Base-by-base conservation (phyloP, 1,140 invertebrate species). In the Oreohelix idahoensis region DNA sequence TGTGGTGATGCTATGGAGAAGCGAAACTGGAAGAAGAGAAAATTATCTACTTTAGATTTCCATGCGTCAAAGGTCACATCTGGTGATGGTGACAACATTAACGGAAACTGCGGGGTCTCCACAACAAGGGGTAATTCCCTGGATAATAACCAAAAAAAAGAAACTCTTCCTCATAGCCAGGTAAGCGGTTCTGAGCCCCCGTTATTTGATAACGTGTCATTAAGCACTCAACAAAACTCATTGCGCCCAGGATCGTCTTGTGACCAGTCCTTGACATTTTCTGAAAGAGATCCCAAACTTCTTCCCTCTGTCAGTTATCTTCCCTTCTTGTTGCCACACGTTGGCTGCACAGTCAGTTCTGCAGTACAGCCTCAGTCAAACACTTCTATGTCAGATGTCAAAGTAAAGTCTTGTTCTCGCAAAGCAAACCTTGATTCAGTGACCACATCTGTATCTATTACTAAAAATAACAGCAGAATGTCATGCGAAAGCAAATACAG, bases 21-120 rank as follows among this genome's bases (percentile, higher is more conserved):
- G 35, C 69, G 80, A 8, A 82, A 82, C 51, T 82, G 80, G 80
- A 82, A 82, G 45, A 82, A 82, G 32, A 51, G 80, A n/a, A 82
- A 82, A 75, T 63, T 82, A 8, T 82, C 80, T 73, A 51, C 79
- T 4, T 71, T 80, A 32, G 79, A 80, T 35, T 45, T 71, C 15
- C 1, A 53, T 29, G 8, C 51, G 38, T 39, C 38, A 29, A 23
- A 39, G 13, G 32, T 29, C 15, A 45, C 39, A 29, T 5, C 39
- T 75, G n/a, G 5, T 42, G 75, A 29, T 23, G 17, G 23, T 2
- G 26, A 39, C 11, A 26, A 1, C 20, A 20, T 74, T 23, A 58
- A n/a, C 23, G 26, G 5, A 20, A 26, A 23, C 23, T 20, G 38
- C 39, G 71, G 26, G 71, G 20, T 26, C 38, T 29, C 38, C 5